phyloP scores from a whole-genome alignment of 92 coral and sea anemone species.

The Porites evermanni region DNA sequence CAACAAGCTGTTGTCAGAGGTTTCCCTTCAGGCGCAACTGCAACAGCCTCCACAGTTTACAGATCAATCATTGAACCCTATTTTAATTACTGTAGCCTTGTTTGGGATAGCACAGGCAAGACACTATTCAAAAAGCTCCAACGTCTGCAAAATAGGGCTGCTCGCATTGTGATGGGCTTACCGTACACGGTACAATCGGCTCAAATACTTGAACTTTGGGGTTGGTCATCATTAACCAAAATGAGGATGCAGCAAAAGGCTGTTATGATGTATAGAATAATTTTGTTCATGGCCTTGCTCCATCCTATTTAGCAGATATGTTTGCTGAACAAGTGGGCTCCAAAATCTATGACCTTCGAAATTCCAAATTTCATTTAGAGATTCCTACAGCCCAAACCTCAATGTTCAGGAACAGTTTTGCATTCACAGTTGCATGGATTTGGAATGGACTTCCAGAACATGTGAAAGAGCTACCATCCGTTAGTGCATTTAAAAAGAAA shows the following conservation, averaged over 20 bases:
- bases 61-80: background rate
- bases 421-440: constrained; percentile 31
- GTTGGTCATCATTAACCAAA: constrained; percentile 11
- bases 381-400: constrained; percentile 45
- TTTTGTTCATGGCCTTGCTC: background rate
- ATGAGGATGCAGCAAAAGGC: constrained; percentile 31
- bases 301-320: constrained; percentile 5
- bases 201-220: background rate
- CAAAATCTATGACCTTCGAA: constrained; percentile 33
- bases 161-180: constrained; percentile 34
- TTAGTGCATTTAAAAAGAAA: background rate
- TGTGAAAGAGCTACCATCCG: background rate
- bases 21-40: constrained; percentile 67
- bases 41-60: constrained; percentile 49
- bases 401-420: constrained; percentile 40
- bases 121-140: constrained; percentile 6
- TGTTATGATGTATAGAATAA: constrained; percentile 39
- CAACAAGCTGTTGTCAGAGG: constrained; percentile 60
- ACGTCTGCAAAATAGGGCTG: constrained; percentile 19
- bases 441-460: background rate
- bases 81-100: constrained; percentile 22
- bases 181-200: constrained; percentile 24
- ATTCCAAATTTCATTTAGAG: constrained; percentile 21
- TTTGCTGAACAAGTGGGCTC: constrained; percentile 27
- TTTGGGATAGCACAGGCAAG: constrained; percentile 2